These are phyloP conservation scores for Taenioides sp. DNA, from an alignment of 2,797 vertebrate species.

Conservation along the genomic window DNA sequence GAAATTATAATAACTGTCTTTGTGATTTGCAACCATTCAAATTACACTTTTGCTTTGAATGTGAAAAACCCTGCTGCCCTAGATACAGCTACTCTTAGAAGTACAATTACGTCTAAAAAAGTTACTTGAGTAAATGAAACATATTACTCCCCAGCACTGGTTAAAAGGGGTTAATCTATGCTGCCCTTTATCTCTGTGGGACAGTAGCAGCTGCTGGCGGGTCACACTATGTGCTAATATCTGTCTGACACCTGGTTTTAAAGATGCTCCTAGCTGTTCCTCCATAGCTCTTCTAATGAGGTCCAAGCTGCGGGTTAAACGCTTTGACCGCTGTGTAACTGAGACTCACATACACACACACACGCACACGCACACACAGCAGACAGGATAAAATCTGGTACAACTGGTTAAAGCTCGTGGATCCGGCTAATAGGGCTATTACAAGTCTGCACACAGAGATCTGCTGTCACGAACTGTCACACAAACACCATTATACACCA, in stretches of 20 bases:
- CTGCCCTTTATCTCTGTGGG: background rate
- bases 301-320: slow-evolving; percentile 66
- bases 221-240: background rate
- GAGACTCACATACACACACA: slow-evolving; percentile 33
- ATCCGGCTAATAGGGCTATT: slow-evolving; percentile 20
- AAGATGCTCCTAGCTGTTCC: slow-evolving; percentile 22
- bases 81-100: background rate
- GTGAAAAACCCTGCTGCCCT: background rate
- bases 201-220: background rate
- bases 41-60: background rate
- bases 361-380: slow-evolving; percentile 36
- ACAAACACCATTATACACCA: slow-evolving; percentile 25
- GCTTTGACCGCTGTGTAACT: slow-evolving; percentile 50
- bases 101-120: background rate
- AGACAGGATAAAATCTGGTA: slow-evolving; percentile 34
- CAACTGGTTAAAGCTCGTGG: slow-evolving; percentile 50
- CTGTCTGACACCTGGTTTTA: background rate
- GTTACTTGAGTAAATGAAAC: background rate
- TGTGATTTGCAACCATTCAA: background rate
- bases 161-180: slow-evolving; percentile 1
- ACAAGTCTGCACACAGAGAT: slow-evolving; percentile 10
- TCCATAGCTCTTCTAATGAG: slow-evolving; percentile 55
- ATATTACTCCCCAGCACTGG: background rate
- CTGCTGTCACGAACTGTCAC: slow-evolving; percentile 27
- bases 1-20: too few species aligned